These are phyloP conservation scores for Mixornis gularis DNA, from an alignment of 2,113 vertebrate species.

Conservation along the genomic window DNA sequence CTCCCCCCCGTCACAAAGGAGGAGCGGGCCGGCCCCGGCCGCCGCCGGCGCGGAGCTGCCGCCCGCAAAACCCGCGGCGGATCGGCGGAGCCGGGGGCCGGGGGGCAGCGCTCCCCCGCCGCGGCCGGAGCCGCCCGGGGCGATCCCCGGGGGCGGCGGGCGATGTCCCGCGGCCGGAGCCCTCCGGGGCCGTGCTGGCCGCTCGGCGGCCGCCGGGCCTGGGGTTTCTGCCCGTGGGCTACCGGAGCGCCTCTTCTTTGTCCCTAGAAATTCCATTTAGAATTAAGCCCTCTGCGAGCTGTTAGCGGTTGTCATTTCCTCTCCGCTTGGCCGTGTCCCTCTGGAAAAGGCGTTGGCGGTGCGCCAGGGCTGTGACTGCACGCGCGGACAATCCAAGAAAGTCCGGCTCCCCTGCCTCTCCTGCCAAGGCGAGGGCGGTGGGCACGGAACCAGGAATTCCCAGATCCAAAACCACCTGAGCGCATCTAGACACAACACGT, in stretches of 20 bases:
- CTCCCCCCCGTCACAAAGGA: too few species aligned
- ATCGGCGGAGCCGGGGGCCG: too few species aligned
- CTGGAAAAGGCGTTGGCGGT: slow-evolving; percentile 36
- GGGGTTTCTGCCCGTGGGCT: neutral
- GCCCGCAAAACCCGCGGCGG: too few species aligned
- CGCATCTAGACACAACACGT: slow-evolving; percentile 6
- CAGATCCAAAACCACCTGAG: slow-evolving; percentile 53
- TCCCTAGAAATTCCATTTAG: slow-evolving; percentile 54
- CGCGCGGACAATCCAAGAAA: slow-evolving; percentile 24
- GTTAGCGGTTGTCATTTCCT: slow-evolving; percentile 49
- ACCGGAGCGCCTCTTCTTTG: slow-evolving; percentile 14
- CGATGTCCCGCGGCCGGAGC: neutral
- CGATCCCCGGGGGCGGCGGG: neutral
- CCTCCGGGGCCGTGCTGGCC: neutral
- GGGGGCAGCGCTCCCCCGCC: too few species aligned
- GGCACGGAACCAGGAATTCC: neutral
- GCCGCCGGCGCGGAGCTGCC: too few species aligned
- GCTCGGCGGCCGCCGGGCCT: neutral
- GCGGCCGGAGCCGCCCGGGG: neutral
- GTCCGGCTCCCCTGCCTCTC: neutral
- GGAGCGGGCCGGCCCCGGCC: too few species aligned
- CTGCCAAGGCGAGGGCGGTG: slow-evolving; percentile 27
- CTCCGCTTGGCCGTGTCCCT: slow-evolving; percentile 33
- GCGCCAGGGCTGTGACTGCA: neutral
- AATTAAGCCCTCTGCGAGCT: slow-evolving; percentile 29